These are phyloP conservation scores for Ormyrus pomaceus DNA, from an alignment of 2,888 invertebrate species.

Conservation along the genomic window DNA sequence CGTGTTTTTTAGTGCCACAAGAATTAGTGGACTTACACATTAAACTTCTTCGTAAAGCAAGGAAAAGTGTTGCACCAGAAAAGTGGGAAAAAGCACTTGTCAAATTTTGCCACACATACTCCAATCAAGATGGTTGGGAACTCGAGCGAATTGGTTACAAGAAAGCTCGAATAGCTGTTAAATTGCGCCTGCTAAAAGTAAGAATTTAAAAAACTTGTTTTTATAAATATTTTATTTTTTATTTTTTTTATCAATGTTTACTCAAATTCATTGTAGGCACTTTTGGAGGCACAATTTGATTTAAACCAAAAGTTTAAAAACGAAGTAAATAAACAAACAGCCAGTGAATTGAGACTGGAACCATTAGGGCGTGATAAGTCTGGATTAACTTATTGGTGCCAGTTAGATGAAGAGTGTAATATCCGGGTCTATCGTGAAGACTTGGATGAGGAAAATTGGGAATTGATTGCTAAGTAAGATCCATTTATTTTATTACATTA, in stretches of 20 bases:
- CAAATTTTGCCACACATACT: slow-evolving; percentile 93
- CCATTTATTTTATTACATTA: slow-evolving; percentile 1
- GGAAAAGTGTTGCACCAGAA: slow-evolving; percentile 88
- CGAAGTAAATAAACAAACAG: slow-evolving; percentile 86
- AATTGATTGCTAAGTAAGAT: slow-evolving; percentile 89
- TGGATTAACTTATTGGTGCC: slow-evolving; percentile 96
- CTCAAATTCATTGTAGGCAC: slow-evolving; percentile 79
- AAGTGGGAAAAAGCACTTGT: slow-evolving; percentile 94
- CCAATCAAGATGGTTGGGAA: slow-evolving; percentile 96
- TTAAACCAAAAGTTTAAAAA: slow-evolving; percentile 94
- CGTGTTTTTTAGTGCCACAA: slow-evolving; percentile 81
- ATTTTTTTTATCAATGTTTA: slow-evolving; percentile 27
- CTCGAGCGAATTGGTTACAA: slow-evolving; percentile 96
- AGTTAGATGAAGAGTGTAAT: slow-evolving; percentile 91
- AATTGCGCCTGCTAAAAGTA: slow-evolving; percentile 94
- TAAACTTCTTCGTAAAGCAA: slow-evolving; percentile 90
- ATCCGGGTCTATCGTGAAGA: slow-evolving; percentile 96
- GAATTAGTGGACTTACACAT: slow-evolving; percentile 92
- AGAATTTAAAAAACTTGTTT: slow-evolving; percentile 12
- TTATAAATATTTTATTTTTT: neutral
- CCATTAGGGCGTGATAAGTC: slow-evolving; percentile 94
- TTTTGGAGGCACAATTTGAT: slow-evolving; percentile 97
- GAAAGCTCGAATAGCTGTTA: slow-evolving; percentile 91
- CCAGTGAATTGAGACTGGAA: slow-evolving; percentile 88
- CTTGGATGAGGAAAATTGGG: slow-evolving; percentile 97